Conservation (phyloP, 2,888 invertebrate genomes). For the Eumerus sabulonum region DNA sequence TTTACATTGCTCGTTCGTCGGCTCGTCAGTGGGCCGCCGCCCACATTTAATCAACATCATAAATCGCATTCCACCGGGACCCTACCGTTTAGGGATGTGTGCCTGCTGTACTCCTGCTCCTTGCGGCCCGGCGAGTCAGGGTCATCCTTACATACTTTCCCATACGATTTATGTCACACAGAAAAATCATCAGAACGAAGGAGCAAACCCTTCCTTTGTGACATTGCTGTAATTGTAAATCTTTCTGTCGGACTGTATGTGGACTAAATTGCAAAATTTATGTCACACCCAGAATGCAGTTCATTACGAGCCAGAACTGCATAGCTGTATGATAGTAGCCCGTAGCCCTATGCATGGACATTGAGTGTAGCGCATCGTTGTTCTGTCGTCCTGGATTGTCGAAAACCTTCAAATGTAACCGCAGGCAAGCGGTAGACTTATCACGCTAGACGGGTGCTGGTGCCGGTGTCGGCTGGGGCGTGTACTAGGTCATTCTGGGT, state of each 20-base stretch:
- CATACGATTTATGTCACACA: slow-evolving; percentile 35
- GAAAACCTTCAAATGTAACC: neutral
- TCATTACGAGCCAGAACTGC: slow-evolving; percentile 15
- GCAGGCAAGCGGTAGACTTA: too few species aligned
- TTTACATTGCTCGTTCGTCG: too few species aligned
- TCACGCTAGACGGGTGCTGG: too few species aligned
- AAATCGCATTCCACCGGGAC: slow-evolving; percentile 46
- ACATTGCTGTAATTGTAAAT: slow-evolving; percentile 43
- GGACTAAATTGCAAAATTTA: slow-evolving; percentile 38
- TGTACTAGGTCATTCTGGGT: too few species aligned
- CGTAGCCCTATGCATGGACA: too few species aligned
- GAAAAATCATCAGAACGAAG: slow-evolving; percentile 4
- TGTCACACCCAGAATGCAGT: slow-evolving; percentile 29
- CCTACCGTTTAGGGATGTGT: neutral
- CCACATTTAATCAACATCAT: slow-evolving; percentile 62
- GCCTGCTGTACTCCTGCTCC: neutral
- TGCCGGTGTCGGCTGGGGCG: too few species aligned
- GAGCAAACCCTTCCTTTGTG: slow-evolving; percentile 11
- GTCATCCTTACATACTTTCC: slow-evolving; percentile 11
- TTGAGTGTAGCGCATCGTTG: neutral
- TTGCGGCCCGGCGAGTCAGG: neutral
- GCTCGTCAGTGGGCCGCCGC: neutral
- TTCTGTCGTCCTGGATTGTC: neutral
- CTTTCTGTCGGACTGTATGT: slow-evolving; percentile 25
- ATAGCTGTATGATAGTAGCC: too few species aligned